These are phyloP conservation scores for Chalcis sispes DNA, from an alignment of 2,888 invertebrate species.

Conservation along the genomic window DNA sequence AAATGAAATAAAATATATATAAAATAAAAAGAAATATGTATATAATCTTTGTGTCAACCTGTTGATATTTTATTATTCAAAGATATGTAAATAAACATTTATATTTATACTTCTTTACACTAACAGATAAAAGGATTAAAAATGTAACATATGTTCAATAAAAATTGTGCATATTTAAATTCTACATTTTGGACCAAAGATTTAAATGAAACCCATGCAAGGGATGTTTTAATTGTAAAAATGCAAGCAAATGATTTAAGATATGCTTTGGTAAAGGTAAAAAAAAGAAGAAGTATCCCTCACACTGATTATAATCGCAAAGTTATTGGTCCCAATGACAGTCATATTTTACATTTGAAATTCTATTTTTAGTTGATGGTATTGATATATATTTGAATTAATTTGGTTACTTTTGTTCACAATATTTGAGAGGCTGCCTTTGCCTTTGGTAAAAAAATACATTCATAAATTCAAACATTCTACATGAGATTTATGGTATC, in stretches of 20 bases:
- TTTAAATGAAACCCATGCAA: constrained; percentile 48
- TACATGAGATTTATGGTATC: constrained; percentile 76
- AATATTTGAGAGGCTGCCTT: constrained; percentile 44
- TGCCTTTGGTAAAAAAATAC: constrained; percentile 58
- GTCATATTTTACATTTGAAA: constrained; percentile 58
- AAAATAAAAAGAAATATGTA: no score
- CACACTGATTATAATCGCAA: constrained; percentile 43
- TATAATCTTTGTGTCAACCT: constrained; percentile 50
- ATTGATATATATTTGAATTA: constrained; percentile 57
- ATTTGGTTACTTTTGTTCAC: constrained; percentile 54
- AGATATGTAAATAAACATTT: constrained; percentile 59
- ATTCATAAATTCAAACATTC: constrained; percentile 51
- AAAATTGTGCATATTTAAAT: constrained; percentile 55
- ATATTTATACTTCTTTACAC: constrained; percentile 54
- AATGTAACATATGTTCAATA: constrained; percentile 53
- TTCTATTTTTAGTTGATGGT: constrained; percentile 53
- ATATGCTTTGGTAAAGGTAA: constrained; percentile 38
- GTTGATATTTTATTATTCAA: constrained; percentile 56
- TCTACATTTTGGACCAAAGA: constrained; percentile 51
- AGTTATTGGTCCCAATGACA: constrained; percentile 56
- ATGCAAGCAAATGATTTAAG: constrained; percentile 47
- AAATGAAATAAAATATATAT: constrained; percentile 42
- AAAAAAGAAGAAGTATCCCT: constrained; percentile 40
- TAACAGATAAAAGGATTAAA: constrained; percentile 57
- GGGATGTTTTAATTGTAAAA: constrained; percentile 53